Conservation (phyloP, 2,113 vertebrate species). For the Malurus alboscapulatus region DNA sequence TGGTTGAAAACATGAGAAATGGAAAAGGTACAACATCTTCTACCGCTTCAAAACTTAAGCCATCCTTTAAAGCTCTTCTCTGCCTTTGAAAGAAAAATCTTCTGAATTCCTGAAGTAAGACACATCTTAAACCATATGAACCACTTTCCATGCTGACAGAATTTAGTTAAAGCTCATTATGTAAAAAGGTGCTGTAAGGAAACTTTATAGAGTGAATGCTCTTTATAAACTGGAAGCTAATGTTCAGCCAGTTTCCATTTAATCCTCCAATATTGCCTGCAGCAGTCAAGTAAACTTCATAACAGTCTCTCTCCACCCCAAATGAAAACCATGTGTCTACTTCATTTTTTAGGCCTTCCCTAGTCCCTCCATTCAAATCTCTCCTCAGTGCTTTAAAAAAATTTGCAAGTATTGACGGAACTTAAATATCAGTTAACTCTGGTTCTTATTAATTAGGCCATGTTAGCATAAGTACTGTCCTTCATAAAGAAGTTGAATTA, state of each 20-base stretch:
- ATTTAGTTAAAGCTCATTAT: conserved; percentile 71
- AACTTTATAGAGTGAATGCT: conserved; percentile 69
- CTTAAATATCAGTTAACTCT: not conserved
- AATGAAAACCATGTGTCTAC: conserved; percentile 74
- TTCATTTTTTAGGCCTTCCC: not conserved
- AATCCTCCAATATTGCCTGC: conserved; percentile 69
- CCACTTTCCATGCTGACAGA: conserved; percentile 61
- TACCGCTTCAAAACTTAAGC: not conserved
- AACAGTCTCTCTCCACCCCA: conserved; percentile 35
- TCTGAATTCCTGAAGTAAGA: conserved; percentile 43
- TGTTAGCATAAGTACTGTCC: conserved; percentile 37
- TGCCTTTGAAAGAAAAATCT: conserved; percentile 50
- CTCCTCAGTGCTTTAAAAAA: conserved; percentile 45
- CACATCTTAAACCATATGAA: conserved; percentile 62
- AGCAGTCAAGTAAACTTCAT: conserved; percentile 65
- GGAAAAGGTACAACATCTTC: not conserved
- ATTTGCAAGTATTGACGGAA: conserved; percentile 19
- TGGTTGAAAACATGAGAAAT: not conserved
- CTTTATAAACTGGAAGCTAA: conserved; percentile 58
- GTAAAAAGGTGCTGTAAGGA: conserved; percentile 67
- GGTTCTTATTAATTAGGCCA: conserved; percentile 37
- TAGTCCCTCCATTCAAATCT: not conserved
- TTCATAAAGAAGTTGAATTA: conserved; percentile 24
- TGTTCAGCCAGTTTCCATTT: conserved; percentile 71
- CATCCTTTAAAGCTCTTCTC: conserved; percentile 4